Evolutionary conservation across 1,140 invertebrate genomes (phyloP), one percentile per base, ranked within the genome.

Genomic region (Bradysia coprophila): DNA sequence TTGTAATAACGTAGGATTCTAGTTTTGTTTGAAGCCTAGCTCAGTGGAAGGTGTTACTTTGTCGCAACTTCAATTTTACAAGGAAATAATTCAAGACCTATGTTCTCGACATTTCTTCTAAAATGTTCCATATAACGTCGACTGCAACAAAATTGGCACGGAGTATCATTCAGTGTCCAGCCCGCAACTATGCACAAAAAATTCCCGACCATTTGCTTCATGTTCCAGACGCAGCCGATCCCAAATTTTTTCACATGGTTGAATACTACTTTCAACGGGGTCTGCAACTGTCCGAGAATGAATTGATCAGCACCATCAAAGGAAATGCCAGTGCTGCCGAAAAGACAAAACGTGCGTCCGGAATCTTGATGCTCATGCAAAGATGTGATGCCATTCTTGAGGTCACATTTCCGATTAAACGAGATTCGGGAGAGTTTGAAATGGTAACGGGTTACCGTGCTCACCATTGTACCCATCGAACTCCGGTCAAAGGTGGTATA

Each of bases 401-500:
- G 13, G 13, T 13, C 6, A 8, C 24, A 28, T 28, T 28, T 28
- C 24, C 24, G 13, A 8, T 28, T 6, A 6, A 13, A 28, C 24
- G 24, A 8, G 24, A 28, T 28, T 28, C 24, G 6, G 24, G 24
- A 8, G 24, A 28, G 13, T 28, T 8, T 28, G 24, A 28, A 28
- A 28, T 28, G 24, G 13, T 28, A 6, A 6, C 6, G 6, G 24
- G 24, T 8, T 28, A 8, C 13, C 6, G 24, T 8, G 6, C 24
- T 8, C 24, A 28, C 6, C 24, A 28, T 13, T 28, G 24, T 28
- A 28, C 24, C 6, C 24, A 28, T 28, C 24, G 24, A 28, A 28
- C 24, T 28, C 24, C 24, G 13, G 13, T 13, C 6, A 28, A 28
- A 28, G 24, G 24, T 94, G 92, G 92, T 76, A 97, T 98, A 57